Conservation (phyloP, 2,113 vertebrate species). For the Hippoglossus stenolepis region DNA sequence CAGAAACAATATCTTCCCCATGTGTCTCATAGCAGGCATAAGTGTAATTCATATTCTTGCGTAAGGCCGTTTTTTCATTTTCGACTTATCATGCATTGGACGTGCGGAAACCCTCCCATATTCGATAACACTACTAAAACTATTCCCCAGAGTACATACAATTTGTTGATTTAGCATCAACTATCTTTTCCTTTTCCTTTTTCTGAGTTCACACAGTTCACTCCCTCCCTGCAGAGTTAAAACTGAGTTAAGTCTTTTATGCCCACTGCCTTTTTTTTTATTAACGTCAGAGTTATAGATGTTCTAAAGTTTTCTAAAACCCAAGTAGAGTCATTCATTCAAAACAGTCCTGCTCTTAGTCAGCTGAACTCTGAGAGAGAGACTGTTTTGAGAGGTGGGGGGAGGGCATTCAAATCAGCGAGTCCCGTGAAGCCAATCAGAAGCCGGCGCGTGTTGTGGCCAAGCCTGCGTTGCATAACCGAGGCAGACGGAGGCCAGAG, state of each 20-base stretch:
- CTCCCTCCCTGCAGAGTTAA: constrained; percentile 5
- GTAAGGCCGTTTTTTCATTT: constrained; percentile 53
- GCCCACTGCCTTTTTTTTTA: background rate
- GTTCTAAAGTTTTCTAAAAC: background rate
- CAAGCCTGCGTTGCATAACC: constrained; percentile 70
- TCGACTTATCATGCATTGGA: constrained; percentile 40
- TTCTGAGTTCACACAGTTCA: background rate
- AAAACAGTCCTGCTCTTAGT: constrained; percentile 15
- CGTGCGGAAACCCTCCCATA: constrained; percentile 21
- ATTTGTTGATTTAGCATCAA: constrained; percentile 53
- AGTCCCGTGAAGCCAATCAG: constrained; percentile 55
- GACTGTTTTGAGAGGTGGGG: constrained; percentile 25
- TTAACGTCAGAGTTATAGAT: background rate
- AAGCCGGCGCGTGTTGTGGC: constrained; percentile 22
- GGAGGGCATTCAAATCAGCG: constrained; percentile 60
- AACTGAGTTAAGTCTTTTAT: background rate
- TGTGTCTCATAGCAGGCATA: constrained; percentile 33
- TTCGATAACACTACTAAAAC: constrained; percentile 49
- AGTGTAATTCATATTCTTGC: constrained; percentile 56
- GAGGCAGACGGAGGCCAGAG: constrained; percentile 59
- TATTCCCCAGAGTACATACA: constrained; percentile 31
- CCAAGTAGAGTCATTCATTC: constrained; percentile 20
- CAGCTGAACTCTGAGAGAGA: constrained; percentile 24
- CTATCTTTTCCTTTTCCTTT: constrained; percentile 22
- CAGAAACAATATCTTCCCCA: constrained; percentile 43